Conservation (phyloP, 2,797 vertebrate species). For the Numenius phaeopus region DNA sequence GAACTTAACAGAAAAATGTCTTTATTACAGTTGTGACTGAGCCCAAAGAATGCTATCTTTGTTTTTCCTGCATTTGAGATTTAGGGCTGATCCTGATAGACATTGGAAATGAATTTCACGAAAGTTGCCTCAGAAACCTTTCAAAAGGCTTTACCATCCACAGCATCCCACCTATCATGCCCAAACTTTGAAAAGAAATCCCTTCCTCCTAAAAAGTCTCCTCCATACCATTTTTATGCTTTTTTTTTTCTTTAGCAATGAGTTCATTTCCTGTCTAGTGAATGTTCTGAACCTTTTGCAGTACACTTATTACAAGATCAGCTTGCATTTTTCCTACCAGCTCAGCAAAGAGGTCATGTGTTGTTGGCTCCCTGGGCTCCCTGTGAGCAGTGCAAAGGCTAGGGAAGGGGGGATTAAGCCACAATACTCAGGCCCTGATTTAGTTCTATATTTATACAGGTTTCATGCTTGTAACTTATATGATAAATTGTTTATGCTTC, state of each 20-base stretch:
- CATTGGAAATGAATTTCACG: not conserved
- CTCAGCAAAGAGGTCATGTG: not conserved
- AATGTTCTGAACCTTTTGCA: not conserved
- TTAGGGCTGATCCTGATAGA: not conserved
- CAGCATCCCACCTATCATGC: accelerated
- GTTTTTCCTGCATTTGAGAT: not conserved
- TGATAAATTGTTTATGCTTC: not conserved
- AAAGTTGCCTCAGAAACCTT: not conserved
- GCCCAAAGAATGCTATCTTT: not conserved
- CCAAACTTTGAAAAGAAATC: not conserved
- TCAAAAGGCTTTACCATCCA: not conserved
- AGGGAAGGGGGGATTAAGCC: not conserved
- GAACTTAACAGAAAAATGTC: not conserved
- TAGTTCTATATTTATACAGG: not conserved
- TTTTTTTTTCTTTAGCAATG: not conserved
- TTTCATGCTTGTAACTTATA: not conserved
- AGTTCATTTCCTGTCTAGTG: not conserved
- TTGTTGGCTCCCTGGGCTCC: not conserved
- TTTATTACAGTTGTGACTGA: not conserved
- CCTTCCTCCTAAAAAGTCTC: not conserved
- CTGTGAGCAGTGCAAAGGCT: not conserved
- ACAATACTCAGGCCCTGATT: not conserved
- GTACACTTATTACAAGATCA: accelerated
- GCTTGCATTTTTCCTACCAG: not conserved
- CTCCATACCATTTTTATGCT: not conserved